phyloP scores from a whole-genome alignment of 2,113 vertebrate species.

The Thinocorus orbignyianus region DNA sequence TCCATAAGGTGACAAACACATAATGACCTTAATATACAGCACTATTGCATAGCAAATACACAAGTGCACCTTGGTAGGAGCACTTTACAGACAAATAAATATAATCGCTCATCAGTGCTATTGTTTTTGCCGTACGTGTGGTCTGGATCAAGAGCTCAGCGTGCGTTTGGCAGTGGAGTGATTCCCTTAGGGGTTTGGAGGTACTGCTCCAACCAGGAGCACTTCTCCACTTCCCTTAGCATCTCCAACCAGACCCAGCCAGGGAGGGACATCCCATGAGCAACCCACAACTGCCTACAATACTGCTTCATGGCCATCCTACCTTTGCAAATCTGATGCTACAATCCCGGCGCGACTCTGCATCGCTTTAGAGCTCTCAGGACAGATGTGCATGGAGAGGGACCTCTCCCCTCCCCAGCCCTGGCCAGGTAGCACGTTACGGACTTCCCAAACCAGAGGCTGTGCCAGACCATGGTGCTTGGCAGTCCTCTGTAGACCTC shows the following conservation, averaged over 20 bases:
- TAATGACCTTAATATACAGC: background rate
- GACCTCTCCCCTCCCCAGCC: background rate
- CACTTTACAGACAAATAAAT: background rate
- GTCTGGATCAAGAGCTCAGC: background rate
- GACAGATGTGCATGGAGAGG: background rate
- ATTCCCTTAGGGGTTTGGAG: background rate
- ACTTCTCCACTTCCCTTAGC: background rate
- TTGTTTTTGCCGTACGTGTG: constrained; percentile 2
- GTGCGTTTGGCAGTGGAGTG: background rate
- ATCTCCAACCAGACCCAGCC: background rate
- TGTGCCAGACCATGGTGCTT: fast-evolving
- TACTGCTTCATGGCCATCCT: fast-evolving
- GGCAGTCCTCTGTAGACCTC: background rate
- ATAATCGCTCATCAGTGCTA: background rate
- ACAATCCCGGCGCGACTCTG: fast-evolving
- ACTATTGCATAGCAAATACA: background rate
- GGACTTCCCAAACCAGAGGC: background rate
- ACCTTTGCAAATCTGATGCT: background rate
- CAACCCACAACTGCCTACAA: no score
- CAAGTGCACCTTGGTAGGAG: background rate
- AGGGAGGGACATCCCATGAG: background rate
- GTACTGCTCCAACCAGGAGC: background rate
- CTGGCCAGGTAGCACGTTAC: fast-evolving
- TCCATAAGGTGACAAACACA: background rate
- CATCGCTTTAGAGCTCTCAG: fast-evolving